Percentiles rank a stretch among this genome's conserved stretches.
These are phyloP conservation scores for Papilio gigon DNA, from an alignment of 2,888 invertebrate species.

Conservation along the genomic window DNA sequence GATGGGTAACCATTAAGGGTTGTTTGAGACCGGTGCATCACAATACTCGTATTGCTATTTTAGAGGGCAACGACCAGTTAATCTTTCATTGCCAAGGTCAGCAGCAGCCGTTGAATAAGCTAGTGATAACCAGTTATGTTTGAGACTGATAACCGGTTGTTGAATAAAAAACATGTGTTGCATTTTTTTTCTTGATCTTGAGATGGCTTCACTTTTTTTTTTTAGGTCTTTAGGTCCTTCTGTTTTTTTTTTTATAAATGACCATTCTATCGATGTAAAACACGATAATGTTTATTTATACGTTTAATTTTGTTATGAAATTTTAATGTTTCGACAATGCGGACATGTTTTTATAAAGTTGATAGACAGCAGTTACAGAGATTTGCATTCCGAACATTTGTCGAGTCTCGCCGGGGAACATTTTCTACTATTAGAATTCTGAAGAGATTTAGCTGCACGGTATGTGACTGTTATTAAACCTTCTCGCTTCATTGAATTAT, in stretches of 20 bases:
- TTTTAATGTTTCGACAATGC: slow-evolving; percentile 16
- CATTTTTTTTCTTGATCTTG: neutral
- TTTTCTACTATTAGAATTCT: slow-evolving; percentile 29
- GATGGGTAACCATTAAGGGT: slow-evolving; percentile 65
- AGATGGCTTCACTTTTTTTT: neutral
- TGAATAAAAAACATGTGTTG: neutral
- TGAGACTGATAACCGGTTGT: neutral
- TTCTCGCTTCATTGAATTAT: slow-evolving; percentile 27
- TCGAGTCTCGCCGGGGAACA: slow-evolving; percentile 22
- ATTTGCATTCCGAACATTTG: slow-evolving; percentile 36
- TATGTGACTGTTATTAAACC: slow-evolving; percentile 32
- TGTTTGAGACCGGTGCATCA: slow-evolving; percentile 61
- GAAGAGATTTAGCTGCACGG: slow-evolving; percentile 25
- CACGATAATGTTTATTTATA: neutral
- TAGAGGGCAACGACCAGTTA: neutral
- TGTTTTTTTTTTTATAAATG: neutral
- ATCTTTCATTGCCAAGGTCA: slow-evolving; percentile 11
- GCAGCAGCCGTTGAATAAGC: neutral
- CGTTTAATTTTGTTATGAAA: neutral
- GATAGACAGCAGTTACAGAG: slow-evolving; percentile 12
- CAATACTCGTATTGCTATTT: slow-evolving; percentile 50
- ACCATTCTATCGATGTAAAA: neutral
- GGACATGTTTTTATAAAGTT: slow-evolving; percentile 27
- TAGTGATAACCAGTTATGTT: slow-evolving; percentile 4
- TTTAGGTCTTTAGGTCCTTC: neutral